Conservation (phyloP, 2,797 vertebrate genomes). For the Sarcoramphus papa region DNA sequence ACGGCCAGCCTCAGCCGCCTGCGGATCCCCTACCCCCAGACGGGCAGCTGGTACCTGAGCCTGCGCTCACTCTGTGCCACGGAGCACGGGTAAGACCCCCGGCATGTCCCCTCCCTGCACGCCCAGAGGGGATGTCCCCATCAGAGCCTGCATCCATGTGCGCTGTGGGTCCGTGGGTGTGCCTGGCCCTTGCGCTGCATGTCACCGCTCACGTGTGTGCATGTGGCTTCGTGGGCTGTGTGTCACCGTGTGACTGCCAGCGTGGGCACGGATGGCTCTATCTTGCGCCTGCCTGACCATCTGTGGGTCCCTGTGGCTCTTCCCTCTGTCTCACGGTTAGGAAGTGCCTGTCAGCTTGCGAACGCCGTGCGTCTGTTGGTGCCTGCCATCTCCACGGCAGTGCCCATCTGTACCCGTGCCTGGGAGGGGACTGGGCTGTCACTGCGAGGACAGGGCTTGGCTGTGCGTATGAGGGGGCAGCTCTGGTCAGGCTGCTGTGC, state of each 20-base stretch:
- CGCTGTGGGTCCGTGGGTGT: neutral
- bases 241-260: neutral
- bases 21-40: slow-evolving; percentile 94
- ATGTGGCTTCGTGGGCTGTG: neutral
- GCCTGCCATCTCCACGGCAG: neutral
- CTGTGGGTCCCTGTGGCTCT: slow-evolving; percentile 14
- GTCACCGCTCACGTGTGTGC: fast-evolving
- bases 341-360: neutral
- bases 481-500: neutral
- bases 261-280: neutral
- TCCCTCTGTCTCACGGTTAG: neutral
- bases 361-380: neutral
- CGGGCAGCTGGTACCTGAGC: slow-evolving; percentile 95
- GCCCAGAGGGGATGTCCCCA: neutral
- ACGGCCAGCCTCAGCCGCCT: slow-evolving; percentile 85
- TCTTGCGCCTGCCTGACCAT: slow-evolving; percentile 10
- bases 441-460: neutral
- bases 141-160: neutral
- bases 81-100: slow-evolving; percentile 81
- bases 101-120: fast-evolving
- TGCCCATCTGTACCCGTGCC: neutral
- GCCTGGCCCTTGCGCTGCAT: fast-evolving
- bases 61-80: slow-evolving; percentile 87
- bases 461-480: neutral
- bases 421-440: neutral